Evolutionary conservation across 2,797 vertebrate genomes (phyloP), one percentile per base, ranked within the genome.

Genomic region (Oreonectes daqikongensis): DNA sequence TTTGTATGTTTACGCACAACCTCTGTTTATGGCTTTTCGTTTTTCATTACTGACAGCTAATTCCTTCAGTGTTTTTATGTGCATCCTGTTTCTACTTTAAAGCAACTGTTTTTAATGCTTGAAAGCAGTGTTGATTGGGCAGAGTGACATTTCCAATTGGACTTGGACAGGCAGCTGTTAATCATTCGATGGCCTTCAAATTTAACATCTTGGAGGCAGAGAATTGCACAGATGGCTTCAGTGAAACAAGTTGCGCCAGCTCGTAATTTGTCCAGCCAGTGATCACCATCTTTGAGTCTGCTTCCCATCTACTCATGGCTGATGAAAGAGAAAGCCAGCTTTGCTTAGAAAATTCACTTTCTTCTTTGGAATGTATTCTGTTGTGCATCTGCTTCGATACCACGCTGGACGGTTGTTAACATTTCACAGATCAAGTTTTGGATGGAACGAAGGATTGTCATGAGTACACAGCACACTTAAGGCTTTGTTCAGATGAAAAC

Each of bases 401-500:
- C 10, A 20, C 15, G 9, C 48, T 52, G 42, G 71, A 63, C 52
- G 12, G 22, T 70, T 70, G 59, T 69, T 53, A 59, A 59, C 38
- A 44, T 60, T 61, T 59, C 8, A 7, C 9, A 3, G 17, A 17
- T 12, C 24, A 65, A 66, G 35, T 35, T 40, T 64, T 57, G 38
- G 40, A 28, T 24, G 22, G 18, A 18, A 15, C 14, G 7, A 32
- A 57, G 61, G 48, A 57, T 44, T 71, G 9, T 72, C 60, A 63
- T 1, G 40, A 81, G 72, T 65, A 42, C 64, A 18, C 30, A 14
- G 69, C 30, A 48, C 69, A 26, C 60, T 59, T 14, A 22, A 38
- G n/a, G 70, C 65, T 0, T 22, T 17, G 59, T 83, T 48, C 4
- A 68, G 81, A 85, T 82, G 75, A 75, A 79, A 78, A 77, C 72